Evolutionary conservation across 2,113 vertebrate species (phyloP).

Genomic region (Hydrolagus affinis): DNA sequence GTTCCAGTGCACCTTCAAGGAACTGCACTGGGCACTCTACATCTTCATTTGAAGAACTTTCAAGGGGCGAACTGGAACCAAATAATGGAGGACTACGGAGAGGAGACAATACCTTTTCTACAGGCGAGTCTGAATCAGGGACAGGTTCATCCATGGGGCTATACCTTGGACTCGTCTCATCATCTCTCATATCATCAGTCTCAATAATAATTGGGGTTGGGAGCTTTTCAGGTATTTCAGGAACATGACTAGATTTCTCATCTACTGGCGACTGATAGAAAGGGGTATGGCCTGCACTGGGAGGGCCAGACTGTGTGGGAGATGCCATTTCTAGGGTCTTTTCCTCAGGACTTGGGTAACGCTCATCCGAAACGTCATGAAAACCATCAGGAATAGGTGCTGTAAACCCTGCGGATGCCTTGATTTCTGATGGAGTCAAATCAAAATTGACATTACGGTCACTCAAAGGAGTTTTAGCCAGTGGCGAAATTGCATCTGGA

Average conservation of each 20-base stretch:
- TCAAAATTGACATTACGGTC: conserved; percentile 76
- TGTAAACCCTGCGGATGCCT: conserved; percentile 62
- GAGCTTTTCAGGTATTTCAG: conserved; percentile 50
- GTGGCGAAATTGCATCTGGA: conserved; percentile 58
- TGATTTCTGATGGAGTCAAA: conserved; percentile 64
- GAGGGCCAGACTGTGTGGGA: conserved; percentile 75
- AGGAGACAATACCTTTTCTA: conserved; percentile 63
- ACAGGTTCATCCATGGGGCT: conserved; percentile 78
- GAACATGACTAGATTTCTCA: conserved; percentile 66
- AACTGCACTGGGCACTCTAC: conserved; percentile 47
- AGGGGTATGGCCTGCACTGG: conserved; percentile 87
- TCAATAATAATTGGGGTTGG: conserved; percentile 71
- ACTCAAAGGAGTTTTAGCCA: conserved; percentile 74
- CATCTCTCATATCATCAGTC: conserved; percentile 73
- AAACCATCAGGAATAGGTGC: conserved; percentile 46
- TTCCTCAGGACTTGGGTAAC: conserved; percentile 74
- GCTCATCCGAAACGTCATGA: conserved; percentile 54
- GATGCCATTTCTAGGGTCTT: conserved; percentile 79
- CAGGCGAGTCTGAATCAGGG: conserved; percentile 61
- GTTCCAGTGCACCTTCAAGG: conserved; percentile 43
- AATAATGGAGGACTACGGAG: conserved; percentile 62
- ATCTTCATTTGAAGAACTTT: conserved; percentile 55
- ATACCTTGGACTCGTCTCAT: conserved; percentile 56
- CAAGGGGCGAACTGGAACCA: conserved; percentile 57
- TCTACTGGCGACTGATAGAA: conserved; percentile 94